phyloP scores from a whole-genome alignment of 1,140 invertebrate genomes.

The Pissodes strobi region DNA sequence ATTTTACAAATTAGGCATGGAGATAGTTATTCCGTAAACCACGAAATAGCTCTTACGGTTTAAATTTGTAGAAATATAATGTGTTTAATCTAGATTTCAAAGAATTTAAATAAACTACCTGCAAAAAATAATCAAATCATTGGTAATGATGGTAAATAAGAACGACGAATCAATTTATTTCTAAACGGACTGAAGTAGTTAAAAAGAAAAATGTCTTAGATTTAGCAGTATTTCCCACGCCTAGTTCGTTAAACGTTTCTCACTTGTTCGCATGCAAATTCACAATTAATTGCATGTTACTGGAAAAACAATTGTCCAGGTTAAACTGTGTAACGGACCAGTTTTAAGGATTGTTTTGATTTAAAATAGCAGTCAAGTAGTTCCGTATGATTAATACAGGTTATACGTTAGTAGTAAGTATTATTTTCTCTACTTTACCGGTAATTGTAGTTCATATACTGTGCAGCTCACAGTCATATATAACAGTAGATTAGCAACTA shows the following conservation, averaged over 20 bases:
- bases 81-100: no score
- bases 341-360: slow-evolving; percentile 24
- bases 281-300: slow-evolving; percentile 32
- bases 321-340: slow-evolving; percentile 29
- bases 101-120: no score
- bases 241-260: slow-evolving; percentile 26
- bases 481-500: no score
- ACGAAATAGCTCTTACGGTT: no score
- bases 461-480: no score
- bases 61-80: no score
- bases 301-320: slow-evolving; percentile 27
- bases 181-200: not conserved
- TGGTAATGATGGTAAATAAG: no score
- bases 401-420: not conserved
- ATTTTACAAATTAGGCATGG: no score
- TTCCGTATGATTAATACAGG: slow-evolving; percentile 20
- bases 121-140: no score
- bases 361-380: slow-evolving; percentile 7
- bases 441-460: no score
- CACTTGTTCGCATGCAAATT: slow-evolving; percentile 33
- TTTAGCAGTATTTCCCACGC: slow-evolving; percentile 30
- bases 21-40: no score
- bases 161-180: not conserved
- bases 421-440: not conserved
- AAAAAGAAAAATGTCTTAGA: not conserved